phyloP scores from a whole-genome alignment of 2,113 vertebrate species.

The Acinonyx jubatus region DNA sequence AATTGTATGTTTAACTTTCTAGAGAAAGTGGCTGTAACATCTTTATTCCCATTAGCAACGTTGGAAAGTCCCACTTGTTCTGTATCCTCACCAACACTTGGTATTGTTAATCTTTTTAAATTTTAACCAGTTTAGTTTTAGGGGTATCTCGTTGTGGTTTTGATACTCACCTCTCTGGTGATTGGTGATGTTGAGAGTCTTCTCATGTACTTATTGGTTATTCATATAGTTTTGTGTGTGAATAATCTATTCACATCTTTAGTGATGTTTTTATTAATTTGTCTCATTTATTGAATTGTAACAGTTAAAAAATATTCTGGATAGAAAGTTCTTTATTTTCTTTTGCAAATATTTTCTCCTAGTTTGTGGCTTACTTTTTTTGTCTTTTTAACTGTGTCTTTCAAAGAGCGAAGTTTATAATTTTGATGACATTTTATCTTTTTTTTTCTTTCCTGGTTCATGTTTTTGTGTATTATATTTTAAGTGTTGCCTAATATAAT shows the following conservation, averaged over 20 bases:
- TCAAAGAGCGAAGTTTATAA: not conserved
- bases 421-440: not conserved
- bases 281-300: not conserved
- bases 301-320: not conserved
- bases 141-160: not conserved
- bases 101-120: not conserved
- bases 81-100: not conserved
- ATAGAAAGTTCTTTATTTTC: not conserved
- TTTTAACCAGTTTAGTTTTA: not conserved
- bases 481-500: not conserved
- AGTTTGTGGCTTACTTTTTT: not conserved
- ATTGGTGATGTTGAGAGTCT: not conserved
- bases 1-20: slow-evolving; percentile 25
- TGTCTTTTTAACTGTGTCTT: not conserved
- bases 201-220: not conserved
- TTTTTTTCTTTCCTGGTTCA: slow-evolving; percentile 5
- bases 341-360: slow-evolving; percentile 5
- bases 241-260: not conserved
- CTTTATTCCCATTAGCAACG: not conserved
- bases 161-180: not conserved
- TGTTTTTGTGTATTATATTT: slow-evolving; percentile 11
- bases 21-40: not conserved
- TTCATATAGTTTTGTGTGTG: not conserved
- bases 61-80: not conserved
- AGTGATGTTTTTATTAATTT: not conserved